Conservation (phyloP, 2,888 invertebrate genomes). For the Eueremaeus valkanovi region DNA sequence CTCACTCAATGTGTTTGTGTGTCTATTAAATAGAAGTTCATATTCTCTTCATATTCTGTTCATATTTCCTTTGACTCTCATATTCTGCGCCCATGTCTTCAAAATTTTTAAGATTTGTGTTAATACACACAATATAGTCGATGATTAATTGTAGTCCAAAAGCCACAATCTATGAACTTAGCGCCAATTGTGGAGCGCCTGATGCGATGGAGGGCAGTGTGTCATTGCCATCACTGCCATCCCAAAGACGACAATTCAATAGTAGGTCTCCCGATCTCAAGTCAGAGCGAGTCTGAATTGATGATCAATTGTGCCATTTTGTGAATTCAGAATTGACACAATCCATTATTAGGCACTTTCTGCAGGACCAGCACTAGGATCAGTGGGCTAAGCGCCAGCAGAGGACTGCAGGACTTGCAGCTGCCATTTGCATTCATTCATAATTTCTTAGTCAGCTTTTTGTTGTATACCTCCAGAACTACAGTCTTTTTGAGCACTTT, state of each 20-base stretch:
- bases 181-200: conserved; percentile 4
- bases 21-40: conserved; percentile 27
- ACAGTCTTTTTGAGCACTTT: background rate
- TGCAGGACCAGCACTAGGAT: background rate
- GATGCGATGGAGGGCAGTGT: conserved; percentile 32
- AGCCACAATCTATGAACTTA: conserved; percentile 34
- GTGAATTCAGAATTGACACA: conserved; percentile 20
- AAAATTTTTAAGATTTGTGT: background rate
- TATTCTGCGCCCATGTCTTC: conserved; percentile 24
- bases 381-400: background rate
- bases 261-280: conserved; percentile 20
- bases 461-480: conserved; percentile 26
- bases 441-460: conserved; percentile 30
- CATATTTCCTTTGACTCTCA: background rate
- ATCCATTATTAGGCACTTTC: conserved; percentile 30
- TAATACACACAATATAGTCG: conserved; percentile 12
- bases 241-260: conserved; percentile 30
- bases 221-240: conserved; percentile 33
- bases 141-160: conserved; percentile 36
- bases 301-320: conserved; percentile 35
- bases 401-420: conserved; percentile 12
- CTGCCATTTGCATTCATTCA: conserved; percentile 37
- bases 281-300: conserved; percentile 10
- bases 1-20: background rate
- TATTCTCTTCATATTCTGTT: background rate